Evolutionary conservation across 2,888 invertebrate species (phyloP), one percentile per base, ranked within the genome.

Genomic region (Anticlea derivata): DNA sequence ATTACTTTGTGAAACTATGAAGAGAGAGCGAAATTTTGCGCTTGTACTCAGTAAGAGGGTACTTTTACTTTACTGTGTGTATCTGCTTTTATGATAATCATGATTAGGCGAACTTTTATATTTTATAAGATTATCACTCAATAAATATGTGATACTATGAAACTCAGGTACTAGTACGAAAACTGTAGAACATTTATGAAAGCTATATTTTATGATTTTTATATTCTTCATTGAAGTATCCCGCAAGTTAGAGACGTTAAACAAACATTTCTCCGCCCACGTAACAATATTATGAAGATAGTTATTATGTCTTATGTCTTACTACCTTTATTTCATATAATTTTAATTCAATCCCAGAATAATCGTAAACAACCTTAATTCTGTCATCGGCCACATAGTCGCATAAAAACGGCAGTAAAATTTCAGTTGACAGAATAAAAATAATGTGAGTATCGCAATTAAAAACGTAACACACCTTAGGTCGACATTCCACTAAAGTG

Each of bases 321-420:
- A 66, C 67, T 73, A 76, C 80, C 85, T 84, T 80, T 84, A 86
- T 83, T 68, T 65, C 66, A 68, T 75, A 70, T 78, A 78, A 80
- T 80, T 79, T 80, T 80, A 78, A 81, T 83, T 79, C 76, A 71
- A 76, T 76, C 73, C 61, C 50, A 58, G 73, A 74, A 70, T 73
- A 75, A 75, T 81, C 84, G 80, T 84, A 87, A 86, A 84, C 80
- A 85, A 78, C 77, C 78, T 80, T 87, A 86, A 86, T 73, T 86
- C 87, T 88, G 88, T 89, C 89, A 85, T 83, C 88, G 76, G 80
- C 76, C 76, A 78, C 76, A 77, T 78, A 66, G 73, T 71, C 70
- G 73, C 73, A 80, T 83, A 82, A 87, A 83, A 85, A 78, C 83
- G 83, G 78, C 82, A 80, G 83, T 86, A 84, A 86, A 82, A 71